Conservation (phyloP, 2,797 vertebrate genomes). For the Arnoldichthys spilopterus region DNA sequence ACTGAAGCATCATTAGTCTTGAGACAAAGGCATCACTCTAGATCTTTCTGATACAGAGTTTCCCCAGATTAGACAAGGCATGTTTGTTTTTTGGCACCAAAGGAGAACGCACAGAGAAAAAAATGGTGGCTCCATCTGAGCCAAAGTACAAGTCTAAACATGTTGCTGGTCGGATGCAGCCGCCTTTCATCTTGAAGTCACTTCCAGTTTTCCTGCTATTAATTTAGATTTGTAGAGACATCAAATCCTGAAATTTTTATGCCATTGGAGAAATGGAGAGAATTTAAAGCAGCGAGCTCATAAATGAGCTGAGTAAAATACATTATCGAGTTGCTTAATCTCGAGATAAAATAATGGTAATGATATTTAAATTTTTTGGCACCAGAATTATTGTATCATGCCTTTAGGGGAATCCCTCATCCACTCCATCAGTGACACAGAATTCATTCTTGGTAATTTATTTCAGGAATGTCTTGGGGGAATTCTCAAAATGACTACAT, state of each 20-base stretch:
- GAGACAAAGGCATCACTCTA: conserved; percentile 54
- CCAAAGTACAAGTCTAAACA: conserved; percentile 53
- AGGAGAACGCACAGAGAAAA: conserved; percentile 56
- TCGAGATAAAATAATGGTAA: conserved; percentile 46
- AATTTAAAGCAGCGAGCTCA: conserved; percentile 25
- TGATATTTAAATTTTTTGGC: conserved; percentile 41
- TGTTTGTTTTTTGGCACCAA: conserved; percentile 45
- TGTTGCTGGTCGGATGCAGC: conserved; percentile 53
- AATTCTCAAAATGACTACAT: conserved; percentile 65
- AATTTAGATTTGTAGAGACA: conserved; percentile 25
- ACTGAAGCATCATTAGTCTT: conserved; percentile 54
- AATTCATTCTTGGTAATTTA: conserved; percentile 65
- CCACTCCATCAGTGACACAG: conserved; percentile 46
- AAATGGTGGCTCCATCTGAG: conserved; percentile 47
- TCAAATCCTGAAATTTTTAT: conserved; percentile 18
- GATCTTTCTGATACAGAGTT: conserved; percentile 52
- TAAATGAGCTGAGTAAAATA: conserved; percentile 40
- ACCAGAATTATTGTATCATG: conserved; percentile 32
- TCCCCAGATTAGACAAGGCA: conserved; percentile 21
- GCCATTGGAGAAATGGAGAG: conserved; percentile 17
- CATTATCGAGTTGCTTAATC: conserved; percentile 29
- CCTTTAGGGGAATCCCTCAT: conserved; percentile 42
- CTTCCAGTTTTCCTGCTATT: not conserved
- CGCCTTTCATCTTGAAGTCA: conserved; percentile 32
- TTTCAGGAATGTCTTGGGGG: conserved; percentile 70